Conservation (phyloP, 2,113 vertebrate species). For the Apeltes quadracus region DNA sequence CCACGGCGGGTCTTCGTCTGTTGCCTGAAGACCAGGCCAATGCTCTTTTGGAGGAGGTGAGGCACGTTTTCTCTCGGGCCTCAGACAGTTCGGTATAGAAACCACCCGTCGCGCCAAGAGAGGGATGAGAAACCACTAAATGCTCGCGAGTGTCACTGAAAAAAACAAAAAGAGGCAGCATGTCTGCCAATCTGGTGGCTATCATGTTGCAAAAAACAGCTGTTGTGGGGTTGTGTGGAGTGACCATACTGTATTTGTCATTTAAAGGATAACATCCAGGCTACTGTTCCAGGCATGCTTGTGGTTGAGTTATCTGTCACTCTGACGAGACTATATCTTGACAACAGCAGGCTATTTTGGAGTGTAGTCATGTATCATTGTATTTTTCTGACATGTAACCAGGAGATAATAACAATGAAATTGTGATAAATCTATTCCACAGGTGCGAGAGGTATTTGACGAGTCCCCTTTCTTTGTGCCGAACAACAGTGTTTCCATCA, state of each 20-base stretch:
- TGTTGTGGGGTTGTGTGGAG: constrained; percentile 80
- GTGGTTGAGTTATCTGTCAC: constrained; percentile 68
- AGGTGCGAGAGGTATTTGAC: constrained; percentile 90
- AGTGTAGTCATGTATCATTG: not conserved
- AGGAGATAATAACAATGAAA: not conserved
- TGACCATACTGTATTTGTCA: constrained; percentile 74
- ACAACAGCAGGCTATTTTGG: not conserved
- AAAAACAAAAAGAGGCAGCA: constrained; percentile 52
- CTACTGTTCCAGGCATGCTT: constrained; percentile 72
- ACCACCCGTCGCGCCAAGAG: constrained; percentile 58
- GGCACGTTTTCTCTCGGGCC: constrained; percentile 57
- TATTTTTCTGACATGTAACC: not conserved
- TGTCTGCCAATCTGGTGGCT: constrained; percentile 73
- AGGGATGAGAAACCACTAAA: constrained; percentile 76
- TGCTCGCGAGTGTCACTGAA: constrained; percentile 77
- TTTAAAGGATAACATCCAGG: constrained; percentile 74
- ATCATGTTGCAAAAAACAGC: constrained; percentile 77
- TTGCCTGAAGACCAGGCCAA: constrained; percentile 89
- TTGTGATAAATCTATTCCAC: constrained; percentile 24
- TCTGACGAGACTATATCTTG: constrained; percentile 33
- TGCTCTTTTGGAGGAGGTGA: constrained; percentile 90
- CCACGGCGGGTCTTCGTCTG: constrained; percentile 93
- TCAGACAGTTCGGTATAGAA: constrained; percentile 75
- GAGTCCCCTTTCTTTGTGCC: constrained; percentile 95
- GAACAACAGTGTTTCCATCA: constrained; percentile 89